Evolutionary conservation across 2,113 vertebrate species (phyloP), one percentile per base, ranked within the genome.

Genomic region (Agapornis roseicollis): DNA sequence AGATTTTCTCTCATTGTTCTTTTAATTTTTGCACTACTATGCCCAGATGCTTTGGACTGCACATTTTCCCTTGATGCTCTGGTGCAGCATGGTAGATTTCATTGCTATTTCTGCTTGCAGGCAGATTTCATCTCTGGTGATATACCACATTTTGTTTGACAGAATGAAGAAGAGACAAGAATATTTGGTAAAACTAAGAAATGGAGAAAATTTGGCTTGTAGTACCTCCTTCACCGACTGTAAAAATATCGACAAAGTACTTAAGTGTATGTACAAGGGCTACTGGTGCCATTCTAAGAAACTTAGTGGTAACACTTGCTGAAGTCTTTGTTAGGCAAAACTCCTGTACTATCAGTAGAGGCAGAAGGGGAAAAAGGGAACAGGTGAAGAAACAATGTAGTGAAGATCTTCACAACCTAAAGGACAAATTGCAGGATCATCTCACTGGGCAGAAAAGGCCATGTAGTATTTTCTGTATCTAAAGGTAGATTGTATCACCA

Each of bases 161-260:
- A 91, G 89, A 93, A 71, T 72, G 56, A 87, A 53, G 55, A 85
- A 70, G 20, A 85, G 70, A 91, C 35, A 35, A 93, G 80, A 89
- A 70, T 92, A 60, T 25, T 63, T 64, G 1, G 2, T 28, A 71
- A 85, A 94, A 73, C 33, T 74, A 85, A 80, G 61, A 92, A 88
- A 85, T 27, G 1, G 56, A 74, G 44, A 81, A 89, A 81, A 86
- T 23, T 41, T 9, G 9, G 12, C n/a, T 76, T 72, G 29, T 17
- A 63, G 47, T 37, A 68, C 22, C 20, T 55, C 15, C 55, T 78
- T 86, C 66, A 47, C 10, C 27, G 88, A 29, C 23, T 78, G 74
- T 11, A 10, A 41, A 79, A 76, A 56, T 61, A 66, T n/a, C 17
- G 76, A 7, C 20, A 29, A 37, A 13, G 14, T 82, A 79, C 10